These are phyloP conservation scores for Phalanger gymnotis DNA, from an alignment of 2,797 vertebrate species.

Conservation along the genomic window DNA sequence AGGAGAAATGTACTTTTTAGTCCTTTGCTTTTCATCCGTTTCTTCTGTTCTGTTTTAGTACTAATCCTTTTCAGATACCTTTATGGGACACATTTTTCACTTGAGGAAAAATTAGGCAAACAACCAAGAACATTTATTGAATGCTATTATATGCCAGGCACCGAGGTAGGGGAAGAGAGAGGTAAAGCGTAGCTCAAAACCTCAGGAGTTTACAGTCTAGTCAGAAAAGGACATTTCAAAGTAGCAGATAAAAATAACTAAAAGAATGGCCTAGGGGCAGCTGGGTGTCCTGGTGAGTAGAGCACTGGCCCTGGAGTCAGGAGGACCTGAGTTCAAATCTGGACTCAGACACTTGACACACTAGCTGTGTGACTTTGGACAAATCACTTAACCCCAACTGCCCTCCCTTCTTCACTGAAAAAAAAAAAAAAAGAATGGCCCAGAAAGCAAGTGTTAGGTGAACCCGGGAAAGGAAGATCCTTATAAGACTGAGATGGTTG, in stretches of 20 bases:
- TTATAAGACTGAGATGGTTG: not conserved
- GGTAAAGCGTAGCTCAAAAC: not conserved
- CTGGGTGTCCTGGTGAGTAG: too few species aligned
- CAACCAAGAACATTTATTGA: conserved; percentile 29
- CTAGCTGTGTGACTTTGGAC: too few species aligned
- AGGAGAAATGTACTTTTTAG: conserved; percentile 28
- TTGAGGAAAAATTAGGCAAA: conserved; percentile 10
- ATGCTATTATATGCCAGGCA: not conserved
- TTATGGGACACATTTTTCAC: not conserved
- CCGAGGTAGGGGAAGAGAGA: not conserved
- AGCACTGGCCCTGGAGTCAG: too few species aligned
- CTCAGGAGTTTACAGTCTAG: not conserved
- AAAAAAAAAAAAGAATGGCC: not conserved
- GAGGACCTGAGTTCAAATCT: too few species aligned
- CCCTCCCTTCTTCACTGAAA: too few species aligned
- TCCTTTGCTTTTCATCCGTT: conserved; percentile 25
- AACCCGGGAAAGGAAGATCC: not conserved
- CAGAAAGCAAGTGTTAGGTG: not conserved
- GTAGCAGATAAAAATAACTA: not conserved
- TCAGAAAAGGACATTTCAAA: not conserved
- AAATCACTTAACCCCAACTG: too few species aligned
- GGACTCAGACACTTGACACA: too few species aligned
- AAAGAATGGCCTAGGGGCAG: not conserved
- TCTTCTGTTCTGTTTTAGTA: conserved; percentile 2
- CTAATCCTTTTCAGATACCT: not conserved